Evolutionary conservation across 1,140 invertebrate genomes (phyloP), one percentile per base, ranked within the genome.

Genomic region (Drosophila athabasca): DNA sequence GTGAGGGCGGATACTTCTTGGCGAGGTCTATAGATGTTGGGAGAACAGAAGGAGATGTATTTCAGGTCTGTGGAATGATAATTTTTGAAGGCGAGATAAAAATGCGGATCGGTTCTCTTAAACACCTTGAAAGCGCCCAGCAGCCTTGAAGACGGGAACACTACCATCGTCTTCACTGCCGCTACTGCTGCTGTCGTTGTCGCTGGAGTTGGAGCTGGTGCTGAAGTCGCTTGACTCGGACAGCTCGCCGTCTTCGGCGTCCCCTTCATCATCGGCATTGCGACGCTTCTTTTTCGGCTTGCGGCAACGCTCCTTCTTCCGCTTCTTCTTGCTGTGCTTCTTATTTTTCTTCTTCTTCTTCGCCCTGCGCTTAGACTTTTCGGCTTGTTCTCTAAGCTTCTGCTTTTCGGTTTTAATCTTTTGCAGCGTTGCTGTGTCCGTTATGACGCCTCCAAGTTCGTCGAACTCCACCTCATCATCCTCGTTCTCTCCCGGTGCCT

Each of bases 1-100:
- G 95, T 76, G 97, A 97, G 0, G 97, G 97, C 9, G 97, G 96
- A 92, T 95, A 96, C 46, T 93, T 93, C 90, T 94, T 95, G 1
- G 94, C 94, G 50, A 95, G 90, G 90, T 96, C 95, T 96, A 90
- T 2, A 24, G 13, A 39, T 39, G 11, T 13, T 39, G 35, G 35
- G 31, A 26, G 2, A 7, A 22, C 1, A 45, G 0, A 43, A 19
- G 11, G 0, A 57, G 15, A 65, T 22, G 8, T 0, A 17, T 8
- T 9, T 43, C 5, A 9, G 9, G n/a, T 9, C 13, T 15, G 11
- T 39, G 13, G 35, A 13, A 11, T 13, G 35, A 1, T 11, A 11
- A 13, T 13, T 13, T 5, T 0, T 1, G 2, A 11, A 13, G 17
- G 22, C 6, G 44, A 52, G 53, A 79, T 52, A 77, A 69, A 81